Base-by-base conservation (phyloP, 2,113 vertebrate species). In the Sprattus sprattus region DNA sequence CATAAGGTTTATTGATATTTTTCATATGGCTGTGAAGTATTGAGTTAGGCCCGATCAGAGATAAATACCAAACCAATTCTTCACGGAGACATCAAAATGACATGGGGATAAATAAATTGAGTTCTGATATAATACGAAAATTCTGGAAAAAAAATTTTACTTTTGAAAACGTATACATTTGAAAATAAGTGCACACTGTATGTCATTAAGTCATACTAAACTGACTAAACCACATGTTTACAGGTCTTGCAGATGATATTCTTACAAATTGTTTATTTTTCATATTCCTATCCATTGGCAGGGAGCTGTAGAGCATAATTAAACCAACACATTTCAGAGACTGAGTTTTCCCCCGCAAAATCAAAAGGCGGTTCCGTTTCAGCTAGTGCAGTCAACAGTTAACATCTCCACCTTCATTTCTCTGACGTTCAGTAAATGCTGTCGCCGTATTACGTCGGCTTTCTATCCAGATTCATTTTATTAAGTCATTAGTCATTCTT, bases 401-500 rank as follows among this genome's bases (percentile, higher is more conserved):
- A 54, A 16, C 0, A n/a, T 60, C 3, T 60, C 18, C 20, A 22
- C 3, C 18, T 4, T 16, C 16, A 54, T 13, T 15, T 54, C 54
- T 57, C 20, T 57, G 54, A 22, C 54, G 0, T 6, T 22, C 54
- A 57, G 54, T 20, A 20, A 60, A 60, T 60, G 54, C 20, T 22
- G 54, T 18, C 20, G 18, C 54, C 22, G 18, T 60, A 60, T 60
- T 32, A 32, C 25, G 7, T 25, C 25, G 8, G 22, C 6, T 32
- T 10, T 32, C 64, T 28, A 6, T 9, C n/a, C 64, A 28, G 25
- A 28, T 71, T 2, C 10, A 71, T 22, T 81, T 81, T 0, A 5
- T 81, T 67, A 25, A 87, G 78, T 32, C 82, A 83, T 83, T 71
- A 71, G 64, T 71, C 49, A 81, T 57, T 84, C 75, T 22, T 83